These are phyloP conservation scores for Odontocerum albicorne DNA, from an alignment of 2,888 invertebrate genomes.

Conservation along the genomic window DNA sequence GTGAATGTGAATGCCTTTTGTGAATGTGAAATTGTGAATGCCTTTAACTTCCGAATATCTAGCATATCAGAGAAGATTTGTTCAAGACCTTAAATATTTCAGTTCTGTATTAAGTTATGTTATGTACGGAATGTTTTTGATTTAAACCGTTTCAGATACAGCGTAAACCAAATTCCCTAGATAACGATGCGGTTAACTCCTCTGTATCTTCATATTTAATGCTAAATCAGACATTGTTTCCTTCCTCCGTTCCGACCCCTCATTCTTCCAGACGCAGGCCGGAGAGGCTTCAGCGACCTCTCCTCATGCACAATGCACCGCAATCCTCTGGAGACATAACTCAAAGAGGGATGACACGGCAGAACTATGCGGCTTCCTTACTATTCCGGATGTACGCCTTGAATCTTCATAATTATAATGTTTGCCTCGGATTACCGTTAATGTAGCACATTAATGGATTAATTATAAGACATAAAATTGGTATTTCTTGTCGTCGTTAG, in stretches of 20 bases:
- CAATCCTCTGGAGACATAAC: background rate
- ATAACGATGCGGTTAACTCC: background rate
- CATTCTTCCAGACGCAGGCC: background rate
- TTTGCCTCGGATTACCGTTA: no score
- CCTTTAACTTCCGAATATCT: no score
- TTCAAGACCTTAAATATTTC: no score
- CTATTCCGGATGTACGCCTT: no score
- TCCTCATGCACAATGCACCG: conserved; percentile 7
- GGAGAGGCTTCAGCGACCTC: background rate
- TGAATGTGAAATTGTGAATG: no score
- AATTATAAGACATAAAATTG: no score
- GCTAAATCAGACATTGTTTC: conserved; percentile 6
- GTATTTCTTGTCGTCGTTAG: no score
- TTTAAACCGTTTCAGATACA: background rate
- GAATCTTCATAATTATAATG: no score
- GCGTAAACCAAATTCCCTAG: background rate
- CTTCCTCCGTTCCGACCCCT: conserved; percentile 1
- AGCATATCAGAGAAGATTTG: no score
- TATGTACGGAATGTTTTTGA: background rate
- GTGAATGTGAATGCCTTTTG: no score
- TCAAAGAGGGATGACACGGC: conserved; percentile 8
- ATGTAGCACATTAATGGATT: no score
- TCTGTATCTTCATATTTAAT: background rate
- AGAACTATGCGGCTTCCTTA: conserved; percentile 5
- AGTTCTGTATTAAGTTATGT: no score